A percentile compares a stretch with the other conserved stretches of the same genome.
phyloP scores from a whole-genome alignment of 2,113 vertebrate genomes.

The Prolemur simus region DNA sequence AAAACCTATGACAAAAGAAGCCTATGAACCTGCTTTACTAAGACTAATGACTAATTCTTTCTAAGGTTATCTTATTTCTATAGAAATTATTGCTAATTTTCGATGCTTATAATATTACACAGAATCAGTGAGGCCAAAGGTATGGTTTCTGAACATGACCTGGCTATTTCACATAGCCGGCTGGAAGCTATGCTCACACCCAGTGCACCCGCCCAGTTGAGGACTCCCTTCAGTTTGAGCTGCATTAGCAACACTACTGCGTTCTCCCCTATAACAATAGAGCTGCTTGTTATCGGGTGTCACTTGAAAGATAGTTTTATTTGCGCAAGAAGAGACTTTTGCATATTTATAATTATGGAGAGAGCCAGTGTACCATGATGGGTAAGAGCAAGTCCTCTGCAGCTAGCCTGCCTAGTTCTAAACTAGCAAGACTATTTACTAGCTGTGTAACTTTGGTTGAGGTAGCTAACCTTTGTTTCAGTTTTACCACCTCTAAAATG shows the following conservation, averaged over 20 bases:
- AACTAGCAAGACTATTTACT: neutral
- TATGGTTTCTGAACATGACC: neutral
- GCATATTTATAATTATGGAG: neutral
- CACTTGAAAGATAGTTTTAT: neutral
- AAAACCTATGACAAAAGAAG: neutral
- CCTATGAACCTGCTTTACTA: neutral
- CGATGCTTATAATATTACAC: neutral
- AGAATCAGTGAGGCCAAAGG: neutral
- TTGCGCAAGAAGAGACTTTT: neutral
- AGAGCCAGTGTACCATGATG: neutral
- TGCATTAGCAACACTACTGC: neutral
- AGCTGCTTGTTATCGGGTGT: neutral
- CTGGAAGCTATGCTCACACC: neutral
- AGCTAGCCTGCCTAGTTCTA: neutral
- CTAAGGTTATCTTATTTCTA: neutral
- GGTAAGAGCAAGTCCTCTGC: neutral
- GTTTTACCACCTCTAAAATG: neutral
- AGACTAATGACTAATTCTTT: neutral
- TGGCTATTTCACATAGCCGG: neutral
- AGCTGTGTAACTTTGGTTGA: neutral
- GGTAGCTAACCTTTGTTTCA: neutral
- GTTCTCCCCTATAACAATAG: neutral
- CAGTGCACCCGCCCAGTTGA: neutral
- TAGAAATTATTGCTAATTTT: neutral
- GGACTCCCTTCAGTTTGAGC: neutral